These are phyloP conservation scores for Acanthopleura granulata DNA, from an alignment of 2,888 invertebrate species.

Conservation along the genomic window DNA sequence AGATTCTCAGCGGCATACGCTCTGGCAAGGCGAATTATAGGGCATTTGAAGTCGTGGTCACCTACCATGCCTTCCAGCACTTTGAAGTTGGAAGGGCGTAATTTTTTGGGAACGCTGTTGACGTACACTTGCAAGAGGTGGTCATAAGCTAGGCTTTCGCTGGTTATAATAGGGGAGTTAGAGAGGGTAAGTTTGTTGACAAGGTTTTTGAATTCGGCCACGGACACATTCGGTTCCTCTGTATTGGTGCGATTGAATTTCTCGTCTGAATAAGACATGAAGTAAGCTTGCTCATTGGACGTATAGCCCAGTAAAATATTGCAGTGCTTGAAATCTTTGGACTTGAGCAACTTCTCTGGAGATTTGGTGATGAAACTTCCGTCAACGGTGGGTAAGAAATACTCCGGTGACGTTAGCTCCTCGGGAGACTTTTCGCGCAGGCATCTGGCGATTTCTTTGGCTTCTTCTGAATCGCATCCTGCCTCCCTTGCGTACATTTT, in stretches of 20 bases:
- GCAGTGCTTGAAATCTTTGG: slow-evolving; percentile 87
- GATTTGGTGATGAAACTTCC: slow-evolving; percentile 88
- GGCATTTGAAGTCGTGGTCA: slow-evolving; percentile 95
- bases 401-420: slow-evolving; percentile 64
- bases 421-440: slow-evolving; percentile 33
- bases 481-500: slow-evolving; percentile 73
- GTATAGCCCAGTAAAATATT: slow-evolving; percentile 95
- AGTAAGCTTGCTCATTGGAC: slow-evolving; percentile 95
- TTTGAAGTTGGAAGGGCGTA: slow-evolving; percentile 84
- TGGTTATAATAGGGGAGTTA: not conserved
- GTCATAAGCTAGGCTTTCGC: not conserved
- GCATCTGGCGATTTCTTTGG: slow-evolving; percentile 37
- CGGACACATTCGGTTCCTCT: not conserved
- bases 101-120: slow-evolving; percentile 28
- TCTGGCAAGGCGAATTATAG: slow-evolving; percentile 90
- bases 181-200: not conserved
- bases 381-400: slow-evolving; percentile 91
- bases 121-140: slow-evolving; percentile 20
- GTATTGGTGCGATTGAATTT: slow-evolving; percentile 28
- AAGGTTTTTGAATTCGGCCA: not conserved
- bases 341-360: slow-evolving; percentile 86
- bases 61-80: slow-evolving; percentile 92
- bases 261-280: slow-evolving; percentile 90
- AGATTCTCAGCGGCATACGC: slow-evolving; percentile 83
- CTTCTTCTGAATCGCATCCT: slow-evolving; percentile 34